Percentiles rank a stretch among this genome's conserved stretches.
Evolutionary conservation across 2,797 vertebrate species (phyloP).

Genomic region (Siniperca undulata): DNA sequence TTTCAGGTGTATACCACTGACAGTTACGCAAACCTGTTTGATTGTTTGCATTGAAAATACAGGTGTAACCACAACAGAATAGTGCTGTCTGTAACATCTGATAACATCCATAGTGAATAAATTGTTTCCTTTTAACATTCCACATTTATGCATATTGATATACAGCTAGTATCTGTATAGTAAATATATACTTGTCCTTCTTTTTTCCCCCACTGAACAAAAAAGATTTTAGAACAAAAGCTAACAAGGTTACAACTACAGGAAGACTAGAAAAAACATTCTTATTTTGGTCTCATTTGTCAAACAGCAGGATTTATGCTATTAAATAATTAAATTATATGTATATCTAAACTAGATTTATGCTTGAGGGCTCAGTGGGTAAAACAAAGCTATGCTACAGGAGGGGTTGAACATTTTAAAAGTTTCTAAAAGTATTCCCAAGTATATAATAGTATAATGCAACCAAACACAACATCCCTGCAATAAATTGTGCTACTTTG

Average conservation of each 20-base stretch:
- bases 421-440: constrained; percentile 24
- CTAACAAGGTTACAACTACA: constrained; percentile 23
- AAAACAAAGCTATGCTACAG: constrained; percentile 15
- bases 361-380: constrained; percentile 7
- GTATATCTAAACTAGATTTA: constrained; percentile 24
- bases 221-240: constrained; percentile 2
- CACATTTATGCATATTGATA: not conserved
- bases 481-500: constrained; percentile 5
- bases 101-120: not conserved
- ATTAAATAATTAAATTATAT: constrained; percentile 20
- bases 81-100: not conserved
- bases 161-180: not conserved
- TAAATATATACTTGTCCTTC: not conserved
- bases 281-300: constrained; percentile 36
- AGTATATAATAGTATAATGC: not conserved
- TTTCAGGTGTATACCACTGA: not conserved
- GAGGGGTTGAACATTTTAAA: constrained; percentile 5
- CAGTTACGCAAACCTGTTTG: not conserved
- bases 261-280: constrained; percentile 13
- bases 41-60: not conserved
- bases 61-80: not conserved
- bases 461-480: constrained; percentile 14
- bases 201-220: not conserved
- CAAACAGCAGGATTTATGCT: constrained; percentile 19
- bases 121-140: not conserved